Conservation (phyloP, 2,888 invertebrate genomes). For the Calliphora vomitoria region DNA sequence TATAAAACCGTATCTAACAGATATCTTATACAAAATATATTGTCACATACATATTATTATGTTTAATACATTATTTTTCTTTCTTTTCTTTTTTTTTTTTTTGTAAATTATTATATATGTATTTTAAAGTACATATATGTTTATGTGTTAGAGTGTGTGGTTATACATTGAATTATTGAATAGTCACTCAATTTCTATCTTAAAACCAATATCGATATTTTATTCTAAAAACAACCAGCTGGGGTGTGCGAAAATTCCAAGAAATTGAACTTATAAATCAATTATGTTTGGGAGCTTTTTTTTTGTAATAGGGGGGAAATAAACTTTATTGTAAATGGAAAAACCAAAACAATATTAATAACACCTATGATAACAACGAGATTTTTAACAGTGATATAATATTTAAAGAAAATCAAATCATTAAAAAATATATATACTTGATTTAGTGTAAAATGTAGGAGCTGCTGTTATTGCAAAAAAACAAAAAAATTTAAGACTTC, state of each 20-base stretch:
- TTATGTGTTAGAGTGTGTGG: not conserved
- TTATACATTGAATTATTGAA: slow-evolving; percentile 13
- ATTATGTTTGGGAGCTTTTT: not conserved
- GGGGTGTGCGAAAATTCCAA: not conserved
- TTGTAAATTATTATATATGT: not conserved
- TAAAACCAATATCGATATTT: slow-evolving; percentile 2
- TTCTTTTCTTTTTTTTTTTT: not conserved
- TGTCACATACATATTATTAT: not conserved
- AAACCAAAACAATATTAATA: too few relatives aligned
- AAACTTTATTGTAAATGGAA: too few relatives aligned
- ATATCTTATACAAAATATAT: slow-evolving; percentile 11
- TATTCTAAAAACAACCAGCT: too few relatives aligned
- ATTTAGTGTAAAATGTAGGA: too few relatives aligned
- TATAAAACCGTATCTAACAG: not conserved
- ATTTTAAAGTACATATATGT: not conserved
- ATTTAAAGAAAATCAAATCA: too few relatives aligned
- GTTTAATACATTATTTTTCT: not conserved
- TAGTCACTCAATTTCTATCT: not conserved
- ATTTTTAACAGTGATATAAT: too few relatives aligned
- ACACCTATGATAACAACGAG: too few relatives aligned
- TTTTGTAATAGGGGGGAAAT: too few relatives aligned
- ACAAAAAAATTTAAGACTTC: too few relatives aligned
- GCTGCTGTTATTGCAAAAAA: too few relatives aligned
- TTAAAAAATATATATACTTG: too few relatives aligned
- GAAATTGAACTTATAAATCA: slow-evolving; percentile 26